These are phyloP conservation scores for Agrotis exclamationis DNA, from an alignment of 2,888 invertebrate genomes.

Conservation along the genomic window DNA sequence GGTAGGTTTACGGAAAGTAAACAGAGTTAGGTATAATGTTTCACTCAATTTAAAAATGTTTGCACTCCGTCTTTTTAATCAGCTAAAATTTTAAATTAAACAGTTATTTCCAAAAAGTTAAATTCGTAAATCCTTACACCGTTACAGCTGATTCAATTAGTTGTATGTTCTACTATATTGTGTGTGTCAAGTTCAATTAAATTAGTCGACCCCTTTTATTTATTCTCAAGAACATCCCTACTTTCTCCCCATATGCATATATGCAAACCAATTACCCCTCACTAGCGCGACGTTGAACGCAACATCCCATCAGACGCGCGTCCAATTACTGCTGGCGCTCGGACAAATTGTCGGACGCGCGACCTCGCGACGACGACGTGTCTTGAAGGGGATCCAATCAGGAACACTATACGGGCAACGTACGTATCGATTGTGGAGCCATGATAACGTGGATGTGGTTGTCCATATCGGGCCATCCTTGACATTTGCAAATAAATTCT, in stretches of 20 bases:
- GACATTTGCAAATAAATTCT: no score
- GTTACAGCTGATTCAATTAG: no score
- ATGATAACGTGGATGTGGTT: constrained; percentile 41
- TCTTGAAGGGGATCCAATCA: constrained; percentile 68
- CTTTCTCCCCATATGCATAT: constrained; percentile 31
- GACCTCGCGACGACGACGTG: constrained; percentile 52
- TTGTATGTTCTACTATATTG: not conserved
- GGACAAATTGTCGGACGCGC: constrained; percentile 64
- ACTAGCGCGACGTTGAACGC: constrained; percentile 40
- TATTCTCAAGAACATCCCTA: not conserved
- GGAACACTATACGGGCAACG: constrained; percentile 55
- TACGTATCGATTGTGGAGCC: constrained; percentile 49
- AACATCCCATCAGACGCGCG: constrained; percentile 57
- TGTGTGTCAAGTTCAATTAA: not conserved
- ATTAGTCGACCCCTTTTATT: not conserved
- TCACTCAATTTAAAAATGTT: not conserved
- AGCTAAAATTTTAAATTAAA: no score
- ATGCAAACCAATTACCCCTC: constrained; percentile 37
- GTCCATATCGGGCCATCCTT: no score
- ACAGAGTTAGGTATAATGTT: not conserved
- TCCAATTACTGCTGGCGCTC: constrained; percentile 65
- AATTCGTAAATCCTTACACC: no score
- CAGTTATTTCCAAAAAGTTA: no score
- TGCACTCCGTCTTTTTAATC: not conserved
- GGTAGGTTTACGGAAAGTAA: no score